Base-by-base conservation (phyloP, 2,113 vertebrate genomes). In the Percopsis transmontana region DNA sequence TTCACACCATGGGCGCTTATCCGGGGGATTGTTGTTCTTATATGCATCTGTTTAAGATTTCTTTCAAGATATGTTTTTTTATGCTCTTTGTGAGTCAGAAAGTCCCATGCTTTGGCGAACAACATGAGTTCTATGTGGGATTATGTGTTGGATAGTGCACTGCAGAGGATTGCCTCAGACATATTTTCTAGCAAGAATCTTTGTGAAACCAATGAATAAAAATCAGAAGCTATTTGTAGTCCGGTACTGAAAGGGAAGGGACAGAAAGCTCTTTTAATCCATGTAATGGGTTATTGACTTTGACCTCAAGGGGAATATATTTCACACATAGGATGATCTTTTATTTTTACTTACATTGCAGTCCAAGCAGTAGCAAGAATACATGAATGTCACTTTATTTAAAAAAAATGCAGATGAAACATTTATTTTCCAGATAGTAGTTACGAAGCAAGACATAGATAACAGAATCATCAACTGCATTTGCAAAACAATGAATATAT, bases 151-250 rank as follows among this genome's bases (percentile, higher is more conserved):
- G 83, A 33, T 33, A 33, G 27, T 33, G 27, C 27, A 33, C 5
- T 33, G 71, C 82, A 78, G 50, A 74, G 73, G 50, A 91, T 90
- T 58, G 70, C 91, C 92, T 93, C 88, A 2, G 74, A 92, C 88
- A 92, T 72, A 83, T 89, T 81, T 19, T 89, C 91, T 91, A 85
- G 70, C 68, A 87, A 74, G 66, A 77, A 90, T 81, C 87, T 91
- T 86, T 80, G 89, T 84, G 78, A 94, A 92, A 90, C 67, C 80
- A 83, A 91, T 92, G 90, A 93, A 93, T 93, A 94, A 92, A 93
- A 93, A 93, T 91, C 90, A 91, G 82, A 90, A 90, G 70, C 82
- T 87, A 81, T 92, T 92, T 92, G 68, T 81, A 87, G 64, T 70
- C 81, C 87, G 65, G 41, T 67, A 75, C 72, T 86, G 89, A 82